Conservation (phyloP, 2,797 vertebrate species). For the Paratrypauchen microcephalus region DNA sequence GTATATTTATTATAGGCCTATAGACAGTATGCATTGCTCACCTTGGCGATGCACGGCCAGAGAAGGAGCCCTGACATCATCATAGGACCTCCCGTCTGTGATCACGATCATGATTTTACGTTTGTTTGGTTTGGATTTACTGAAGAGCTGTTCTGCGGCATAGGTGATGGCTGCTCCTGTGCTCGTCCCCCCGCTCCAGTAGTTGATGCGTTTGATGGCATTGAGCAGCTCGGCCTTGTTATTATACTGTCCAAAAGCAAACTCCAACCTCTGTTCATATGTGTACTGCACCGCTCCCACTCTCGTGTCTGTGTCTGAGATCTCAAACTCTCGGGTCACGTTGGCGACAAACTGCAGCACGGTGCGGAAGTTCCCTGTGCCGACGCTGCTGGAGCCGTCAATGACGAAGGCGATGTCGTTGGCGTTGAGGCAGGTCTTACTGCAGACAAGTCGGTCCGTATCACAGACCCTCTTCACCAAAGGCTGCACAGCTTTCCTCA, state of each 20-base stretch:
- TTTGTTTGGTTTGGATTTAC: slow-evolving; percentile 95
- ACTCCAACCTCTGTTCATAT: slow-evolving; percentile 95
- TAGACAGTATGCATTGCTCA: slow-evolving; percentile 60
- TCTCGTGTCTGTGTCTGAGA: slow-evolving; percentile 93
- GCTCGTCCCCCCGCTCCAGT: slow-evolving; percentile 98
- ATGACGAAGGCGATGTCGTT: slow-evolving; percentile 95
- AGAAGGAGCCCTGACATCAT: slow-evolving; percentile 87
- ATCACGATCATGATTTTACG: slow-evolving; percentile 98
- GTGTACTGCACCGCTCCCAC: slow-evolving; percentile 95
- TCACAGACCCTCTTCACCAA: slow-evolving; percentile 92
- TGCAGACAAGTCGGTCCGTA: slow-evolving; percentile 87
- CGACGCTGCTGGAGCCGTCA: slow-evolving; percentile 96
- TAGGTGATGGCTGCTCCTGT: slow-evolving; percentile 95
- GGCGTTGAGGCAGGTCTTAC: slow-evolving; percentile 96
- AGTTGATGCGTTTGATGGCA: slow-evolving; percentile 90
- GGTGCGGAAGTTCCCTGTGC: slow-evolving; percentile 92
- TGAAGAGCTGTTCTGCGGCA: slow-evolving; percentile 90
- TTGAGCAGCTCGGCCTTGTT: slow-evolving; percentile 87
- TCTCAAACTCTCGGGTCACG: slow-evolving; percentile 93
- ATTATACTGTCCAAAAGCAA: slow-evolving; percentile 87
- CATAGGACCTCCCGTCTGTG: slow-evolving; percentile 94
- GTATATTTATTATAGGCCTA: neutral
- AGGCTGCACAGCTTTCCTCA: slow-evolving; percentile 87
- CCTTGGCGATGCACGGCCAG: slow-evolving; percentile 87
- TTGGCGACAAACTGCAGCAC: slow-evolving; percentile 97